phyloP scores from a whole-genome alignment of 2,797 vertebrate species.

The Amphiprion clarkii region DNA sequence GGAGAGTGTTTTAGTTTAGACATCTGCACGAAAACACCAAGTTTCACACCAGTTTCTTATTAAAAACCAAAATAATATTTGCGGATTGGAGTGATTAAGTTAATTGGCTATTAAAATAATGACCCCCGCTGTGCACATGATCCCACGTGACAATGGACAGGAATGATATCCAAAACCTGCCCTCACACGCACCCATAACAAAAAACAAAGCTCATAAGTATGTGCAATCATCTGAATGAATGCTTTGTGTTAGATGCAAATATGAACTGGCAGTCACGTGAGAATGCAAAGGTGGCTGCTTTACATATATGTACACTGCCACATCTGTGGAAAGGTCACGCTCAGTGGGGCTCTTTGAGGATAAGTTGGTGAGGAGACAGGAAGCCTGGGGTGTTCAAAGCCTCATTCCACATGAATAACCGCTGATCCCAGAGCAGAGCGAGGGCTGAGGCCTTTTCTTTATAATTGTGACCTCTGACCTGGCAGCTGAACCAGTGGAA shows the following conservation, averaged over 20 bases:
- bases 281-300: slow-evolving; percentile 19
- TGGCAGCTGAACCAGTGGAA: slow-evolving; percentile 5
- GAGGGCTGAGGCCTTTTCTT: slow-evolving; percentile 27
- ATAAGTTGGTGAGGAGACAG: slow-evolving; percentile 43
- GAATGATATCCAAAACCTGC: neutral
- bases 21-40: neutral
- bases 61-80: neutral
- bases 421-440: slow-evolving; percentile 25
- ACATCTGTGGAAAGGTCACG: slow-evolving; percentile 55
- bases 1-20: slow-evolving; percentile 10
- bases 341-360: slow-evolving; percentile 32
- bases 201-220: neutral
- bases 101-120: no score
- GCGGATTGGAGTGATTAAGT: no score
- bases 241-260: neutral
- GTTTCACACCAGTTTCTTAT: neutral
- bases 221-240: slow-evolving; percentile 1
- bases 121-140: no score
- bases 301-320: slow-evolving; percentile 5
- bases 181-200: slow-evolving; percentile 1
- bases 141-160: neutral
- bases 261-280: neutral
- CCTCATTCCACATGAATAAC: slow-evolving; percentile 44
- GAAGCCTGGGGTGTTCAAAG: slow-evolving; percentile 40
- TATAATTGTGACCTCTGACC: slow-evolving; percentile 39